Evolutionary conservation across 2,113 vertebrate species (phyloP), one percentile per base, ranked within the genome.

Genomic region (Hyla sarda): DNA sequence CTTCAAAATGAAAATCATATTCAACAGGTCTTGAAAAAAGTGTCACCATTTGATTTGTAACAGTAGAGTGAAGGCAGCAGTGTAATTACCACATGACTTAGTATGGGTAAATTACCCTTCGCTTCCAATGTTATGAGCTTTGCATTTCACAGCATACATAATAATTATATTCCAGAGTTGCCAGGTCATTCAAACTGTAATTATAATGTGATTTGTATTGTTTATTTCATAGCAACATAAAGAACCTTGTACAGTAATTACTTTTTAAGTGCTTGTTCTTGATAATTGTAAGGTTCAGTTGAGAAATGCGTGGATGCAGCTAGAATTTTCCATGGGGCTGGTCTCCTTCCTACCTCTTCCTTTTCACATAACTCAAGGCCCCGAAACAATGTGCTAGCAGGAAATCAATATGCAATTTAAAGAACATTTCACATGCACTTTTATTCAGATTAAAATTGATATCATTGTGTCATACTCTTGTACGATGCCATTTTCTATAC

Each of bases 181-280:
- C 85, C 78, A 74, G 85, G 85, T 87, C 85, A 87, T 81, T 87
- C 85, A 87, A 72, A 73, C 85, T 78, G 72, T 87, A 87, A 87
- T 87, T 87, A 87, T 87, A 87, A 82, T 87, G 85, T 82, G 85
- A 87, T 87, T 87, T 87, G 85, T 87, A 87, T 87, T 87, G 85
- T 87, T 87, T 87, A 87, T 87, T 87, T 82, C 78, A 87, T 82
- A 74, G 85, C 78, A 87, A 87, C 78, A 82, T 82, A 87, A 87
- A 82, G 76, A 87, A 87, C 77, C 67, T 82, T 87, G 85, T 87
- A 87, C 67, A 82, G 77, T 87, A 87, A 87, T 87, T 87, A 87
- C 85, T 87, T 87, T 82, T 87, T 87, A 87, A 87, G 85, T 87
- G 85, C 85, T 74, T 82, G 85, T 87, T 87, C 85, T 82, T 81